Base-by-base conservation (phyloP, 1,140 invertebrate species). In the Platyura marginata region DNA sequence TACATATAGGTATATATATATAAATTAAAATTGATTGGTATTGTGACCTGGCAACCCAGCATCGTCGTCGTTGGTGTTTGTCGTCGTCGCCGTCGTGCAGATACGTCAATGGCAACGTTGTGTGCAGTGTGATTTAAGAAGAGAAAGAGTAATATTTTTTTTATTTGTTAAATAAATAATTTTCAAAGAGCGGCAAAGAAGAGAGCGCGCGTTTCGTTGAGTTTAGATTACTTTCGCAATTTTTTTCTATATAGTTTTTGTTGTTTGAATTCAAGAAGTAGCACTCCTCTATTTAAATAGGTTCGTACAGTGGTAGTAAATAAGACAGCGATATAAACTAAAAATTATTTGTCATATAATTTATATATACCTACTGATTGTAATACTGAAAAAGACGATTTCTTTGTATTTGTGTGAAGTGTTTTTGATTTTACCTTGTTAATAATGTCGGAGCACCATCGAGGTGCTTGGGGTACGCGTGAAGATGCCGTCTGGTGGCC, bases 391-490 rank as follows among this genome's bases (percentile, higher is more conserved):
- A 29, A 29, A 29, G 25, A 29, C 25, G 13, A 8, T 29, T 29
- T 29, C 25, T 29, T 29, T 29, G 25, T 29, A 13, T 29, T 29
- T 29, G 25, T 29, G 25, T 29, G 16, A 37, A 37, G 18, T 37
- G 13, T 19, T 37, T 37, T 15, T 18, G 10, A 40, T 15, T n/a
- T 21, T 20, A 40, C 8, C 20, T 40, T 16, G 39, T n/a, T 38
- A 29, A 46, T 35, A 36, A 46, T 42, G 40, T 46, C 40, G 40
- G 41, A 47, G 43, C 43, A 44, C 43, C 42, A 44, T 36, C 46
- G 71, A 51, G 69, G 69, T 61, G 67, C 70, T 56, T 74, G 72
- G 71, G 71, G 69, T 61, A 66, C 65, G 59, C 65, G 69, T 58
- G 69, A 72, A 61, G 71, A 72, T 54, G 67, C 66, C 59, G 68